phyloP scores from a whole-genome alignment of 2,888 invertebrate genomes.

The Campoletis raptor region DNA sequence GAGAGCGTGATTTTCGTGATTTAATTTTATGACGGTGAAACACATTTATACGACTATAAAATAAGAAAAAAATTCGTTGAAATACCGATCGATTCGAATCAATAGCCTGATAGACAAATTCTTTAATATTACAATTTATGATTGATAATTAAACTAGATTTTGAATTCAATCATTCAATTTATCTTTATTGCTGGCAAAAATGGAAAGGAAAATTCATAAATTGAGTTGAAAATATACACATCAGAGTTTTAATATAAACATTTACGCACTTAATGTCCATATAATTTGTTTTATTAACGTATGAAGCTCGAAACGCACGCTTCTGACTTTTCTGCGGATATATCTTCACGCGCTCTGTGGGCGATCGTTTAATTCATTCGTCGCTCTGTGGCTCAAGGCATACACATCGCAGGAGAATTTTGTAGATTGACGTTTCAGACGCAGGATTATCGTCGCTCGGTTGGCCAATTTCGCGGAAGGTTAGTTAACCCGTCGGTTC shows the following conservation, averaged over 20 bases:
- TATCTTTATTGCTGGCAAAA: background rate
- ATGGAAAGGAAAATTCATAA: background rate
- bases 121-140: background rate
- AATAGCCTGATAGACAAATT: background rate
- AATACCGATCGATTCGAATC: background rate
- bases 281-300: background rate
- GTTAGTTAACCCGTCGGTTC: slow-evolving; percentile 67
- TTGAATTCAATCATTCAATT: background rate
- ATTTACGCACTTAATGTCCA: background rate
- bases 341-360: slow-evolving; percentile 32
- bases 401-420: slow-evolving; percentile 53
- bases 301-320: slow-evolving; percentile 11
- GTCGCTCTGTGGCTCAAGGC: slow-evolving; percentile 27
- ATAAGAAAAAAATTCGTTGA: background rate
- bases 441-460: slow-evolving; percentile 68
- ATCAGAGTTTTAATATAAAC: background rate
- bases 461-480: slow-evolving; percentile 71
- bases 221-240: background rate
- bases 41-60: background rate
- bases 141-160: background rate
- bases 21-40: background rate
- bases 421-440: slow-evolving; percentile 67
- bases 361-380: slow-evolving; percentile 66
- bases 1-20: background rate
- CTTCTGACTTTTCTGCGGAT: slow-evolving; percentile 40